Conservation (phyloP, 2,797 vertebrate species). For the Poecilia picta region DNA sequence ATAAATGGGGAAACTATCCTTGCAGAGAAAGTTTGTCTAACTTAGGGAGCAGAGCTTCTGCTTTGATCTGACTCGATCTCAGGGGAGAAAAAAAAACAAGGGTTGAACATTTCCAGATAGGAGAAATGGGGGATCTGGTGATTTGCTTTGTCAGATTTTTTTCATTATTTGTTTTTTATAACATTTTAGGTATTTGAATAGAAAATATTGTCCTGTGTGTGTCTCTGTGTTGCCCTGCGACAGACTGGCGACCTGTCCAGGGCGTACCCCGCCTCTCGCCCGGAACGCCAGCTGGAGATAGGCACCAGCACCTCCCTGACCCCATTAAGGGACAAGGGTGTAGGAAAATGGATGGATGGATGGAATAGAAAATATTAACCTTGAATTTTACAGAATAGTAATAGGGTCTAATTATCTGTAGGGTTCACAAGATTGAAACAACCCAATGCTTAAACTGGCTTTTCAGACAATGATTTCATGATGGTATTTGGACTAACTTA, state of each 20-base stretch:
- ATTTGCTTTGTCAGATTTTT: not conserved
- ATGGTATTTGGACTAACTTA: not conserved
- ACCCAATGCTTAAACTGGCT: not conserved
- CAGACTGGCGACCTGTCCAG: too few relatives aligned
- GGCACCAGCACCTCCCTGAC: too few relatives aligned
- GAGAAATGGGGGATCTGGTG: not conserved
- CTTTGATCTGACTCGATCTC: not conserved
- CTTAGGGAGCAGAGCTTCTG: not conserved
- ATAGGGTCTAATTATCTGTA: not conserved
- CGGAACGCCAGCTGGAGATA: too few relatives aligned
- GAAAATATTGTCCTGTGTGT: too few relatives aligned
- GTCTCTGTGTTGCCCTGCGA: too few relatives aligned
- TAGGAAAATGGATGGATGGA: too few relatives aligned
- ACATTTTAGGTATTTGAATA: not conserved
- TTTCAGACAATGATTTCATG: not conserved
- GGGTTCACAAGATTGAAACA: not conserved
- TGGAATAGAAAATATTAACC: not conserved
- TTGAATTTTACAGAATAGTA: not conserved
- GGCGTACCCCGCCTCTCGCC: too few relatives aligned
- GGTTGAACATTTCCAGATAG: not conserved
- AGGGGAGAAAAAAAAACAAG: not conserved
- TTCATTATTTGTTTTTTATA: not conserved
- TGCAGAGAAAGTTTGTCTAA: not conserved
- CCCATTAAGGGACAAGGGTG: too few relatives aligned
- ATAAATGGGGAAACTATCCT: not conserved